These are phyloP conservation scores for Psephotus haematonotus DNA, from an alignment of 2,113 vertebrate genomes.

Conservation along the genomic window DNA sequence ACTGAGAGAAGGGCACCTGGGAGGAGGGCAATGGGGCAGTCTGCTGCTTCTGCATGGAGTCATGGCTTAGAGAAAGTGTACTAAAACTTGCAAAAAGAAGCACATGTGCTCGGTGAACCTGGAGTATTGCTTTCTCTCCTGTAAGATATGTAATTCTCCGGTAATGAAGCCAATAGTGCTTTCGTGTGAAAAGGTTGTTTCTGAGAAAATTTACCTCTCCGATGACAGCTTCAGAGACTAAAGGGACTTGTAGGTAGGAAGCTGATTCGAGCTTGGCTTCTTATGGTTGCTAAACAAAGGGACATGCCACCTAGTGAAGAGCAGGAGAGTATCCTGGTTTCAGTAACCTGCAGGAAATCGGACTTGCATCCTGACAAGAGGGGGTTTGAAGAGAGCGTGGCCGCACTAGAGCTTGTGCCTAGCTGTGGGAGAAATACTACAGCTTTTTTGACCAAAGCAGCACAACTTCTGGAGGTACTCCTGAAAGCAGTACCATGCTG, in stretches of 20 bases:
- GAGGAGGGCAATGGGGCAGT: background rate
- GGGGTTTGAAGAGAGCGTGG: background rate
- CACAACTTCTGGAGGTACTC: background rate
- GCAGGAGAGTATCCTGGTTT: background rate
- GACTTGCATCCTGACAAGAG: background rate
- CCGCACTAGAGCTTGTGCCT: background rate
- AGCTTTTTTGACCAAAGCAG: background rate
- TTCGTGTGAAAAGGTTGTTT: background rate
- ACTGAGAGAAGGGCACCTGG: background rate
- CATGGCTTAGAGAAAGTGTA: background rate
- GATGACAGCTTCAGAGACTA: background rate
- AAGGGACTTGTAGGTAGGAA: background rate
- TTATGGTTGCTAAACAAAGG: background rate
- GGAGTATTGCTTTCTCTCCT: background rate
- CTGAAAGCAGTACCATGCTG: background rate
- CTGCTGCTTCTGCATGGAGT: background rate
- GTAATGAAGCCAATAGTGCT: background rate
- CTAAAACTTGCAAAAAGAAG: background rate
- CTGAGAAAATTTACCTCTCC: background rate
- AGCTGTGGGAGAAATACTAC: background rate
- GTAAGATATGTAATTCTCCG: background rate
- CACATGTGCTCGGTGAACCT: background rate
- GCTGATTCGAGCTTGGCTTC: background rate
- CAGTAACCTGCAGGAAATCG: background rate
- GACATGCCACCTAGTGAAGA: background rate